Percentiles rank a stretch among this genome's conserved stretches.
phyloP scores from a whole-genome alignment of 2,797 vertebrate species.

The Serranus cabrilla region DNA sequence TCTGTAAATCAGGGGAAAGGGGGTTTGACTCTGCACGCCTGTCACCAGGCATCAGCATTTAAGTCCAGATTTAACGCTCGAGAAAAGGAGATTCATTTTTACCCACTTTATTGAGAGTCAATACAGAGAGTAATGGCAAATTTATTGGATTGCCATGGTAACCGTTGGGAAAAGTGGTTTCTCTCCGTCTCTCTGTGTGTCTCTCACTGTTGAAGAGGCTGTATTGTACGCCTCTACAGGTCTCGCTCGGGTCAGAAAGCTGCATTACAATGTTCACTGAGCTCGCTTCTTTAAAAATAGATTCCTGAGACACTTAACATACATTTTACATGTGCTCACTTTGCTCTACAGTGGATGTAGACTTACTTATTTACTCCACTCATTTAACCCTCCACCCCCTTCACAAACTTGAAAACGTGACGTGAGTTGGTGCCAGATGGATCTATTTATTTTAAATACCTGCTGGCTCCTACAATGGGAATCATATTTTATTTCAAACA shows the following conservation, averaged over 20 bases:
- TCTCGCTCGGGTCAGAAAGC: conserved; percentile 56
- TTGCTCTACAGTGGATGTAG: conserved; percentile 29
- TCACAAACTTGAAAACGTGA: conserved; percentile 9
- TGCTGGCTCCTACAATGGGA: neutral
- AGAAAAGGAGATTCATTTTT: conserved; percentile 76
- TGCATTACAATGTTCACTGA: conserved; percentile 40
- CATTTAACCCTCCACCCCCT: conserved; percentile 24
- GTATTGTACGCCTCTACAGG: conserved; percentile 63
- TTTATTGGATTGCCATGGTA: conserved; percentile 83
- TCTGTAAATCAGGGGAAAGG: conserved; percentile 68
- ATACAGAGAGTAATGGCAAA: conserved; percentile 69
- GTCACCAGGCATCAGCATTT: conserved; percentile 79
- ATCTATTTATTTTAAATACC: conserved; percentile 14
- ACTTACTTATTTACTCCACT: conserved; percentile 51
- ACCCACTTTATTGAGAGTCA: conserved; percentile 77
- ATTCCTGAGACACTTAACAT: conserved; percentile 61
- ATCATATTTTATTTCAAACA: conserved; percentile 13
- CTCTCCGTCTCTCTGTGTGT: conserved; percentile 49
- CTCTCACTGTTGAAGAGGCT: conserved; percentile 61
- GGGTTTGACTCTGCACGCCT: conserved; percentile 71
- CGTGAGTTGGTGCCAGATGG: conserved; percentile 9
- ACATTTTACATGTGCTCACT: conserved; percentile 64
- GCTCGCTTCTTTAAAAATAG: conserved; percentile 55
- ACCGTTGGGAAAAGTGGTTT: conserved; percentile 73
- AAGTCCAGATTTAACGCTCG: conserved; percentile 76